Conservation (phyloP, 2,797 vertebrate genomes). For the Muscicapa striata region DNA sequence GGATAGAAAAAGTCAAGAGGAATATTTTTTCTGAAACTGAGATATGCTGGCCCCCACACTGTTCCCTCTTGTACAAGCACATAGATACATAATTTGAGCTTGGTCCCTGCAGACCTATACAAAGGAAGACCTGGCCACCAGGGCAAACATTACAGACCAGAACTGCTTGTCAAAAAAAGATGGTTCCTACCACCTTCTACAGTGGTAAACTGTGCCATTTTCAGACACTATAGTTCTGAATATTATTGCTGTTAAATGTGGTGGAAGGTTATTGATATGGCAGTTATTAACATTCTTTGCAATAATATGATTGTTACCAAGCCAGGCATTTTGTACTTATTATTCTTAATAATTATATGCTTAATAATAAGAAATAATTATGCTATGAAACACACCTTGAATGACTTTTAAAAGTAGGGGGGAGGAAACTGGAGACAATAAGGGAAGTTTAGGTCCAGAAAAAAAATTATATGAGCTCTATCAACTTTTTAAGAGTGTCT, state of each 20-base stretch:
- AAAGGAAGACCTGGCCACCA: neutral
- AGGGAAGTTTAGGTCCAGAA: neutral
- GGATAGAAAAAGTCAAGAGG: neutral
- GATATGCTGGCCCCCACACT: neutral
- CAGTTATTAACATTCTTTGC: neutral
- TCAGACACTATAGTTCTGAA: neutral
- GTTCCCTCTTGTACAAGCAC: neutral
- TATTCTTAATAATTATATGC: neutral
- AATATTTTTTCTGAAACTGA: neutral
- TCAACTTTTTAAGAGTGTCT: neutral
- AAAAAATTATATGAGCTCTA: neutral
- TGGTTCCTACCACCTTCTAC: neutral
- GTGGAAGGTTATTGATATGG: neutral
- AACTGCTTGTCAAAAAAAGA: rapidly evolving
- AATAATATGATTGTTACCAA: neutral
- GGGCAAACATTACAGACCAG: neutral
- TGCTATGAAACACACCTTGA: neutral
- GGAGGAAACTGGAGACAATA: rapidly evolving
- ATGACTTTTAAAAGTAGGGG: neutral
- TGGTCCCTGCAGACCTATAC: neutral
- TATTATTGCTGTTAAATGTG: neutral
- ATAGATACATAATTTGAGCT: neutral
- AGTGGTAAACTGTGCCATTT: neutral
- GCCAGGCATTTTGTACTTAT: neutral
- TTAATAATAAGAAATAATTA: neutral